Evolutionary conservation across 1,140 invertebrate species (phyloP).

Genomic region (Drosophila ogumai): DNA sequence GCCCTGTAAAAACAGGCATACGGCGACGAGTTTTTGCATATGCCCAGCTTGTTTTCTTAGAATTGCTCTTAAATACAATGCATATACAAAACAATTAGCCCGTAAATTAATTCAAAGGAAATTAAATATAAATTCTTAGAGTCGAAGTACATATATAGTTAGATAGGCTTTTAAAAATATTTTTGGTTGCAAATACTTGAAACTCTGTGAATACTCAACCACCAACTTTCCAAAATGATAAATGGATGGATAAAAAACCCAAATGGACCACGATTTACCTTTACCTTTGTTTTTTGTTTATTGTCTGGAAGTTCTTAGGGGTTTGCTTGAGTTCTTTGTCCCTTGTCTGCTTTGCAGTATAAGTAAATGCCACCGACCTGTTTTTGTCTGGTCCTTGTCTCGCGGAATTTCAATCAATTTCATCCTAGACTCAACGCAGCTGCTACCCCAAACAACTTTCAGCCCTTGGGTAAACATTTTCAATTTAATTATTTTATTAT

Average conservation of each 20-base stretch:
- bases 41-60: neutral
- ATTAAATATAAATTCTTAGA: too few species aligned
- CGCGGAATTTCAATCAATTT: slow-evolving; percentile 38
- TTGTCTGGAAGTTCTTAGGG: slow-evolving; percentile 7
- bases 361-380: slow-evolving; percentile 14
- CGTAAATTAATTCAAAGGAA: slow-evolving; percentile 1
- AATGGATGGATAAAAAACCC: neutral
- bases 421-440: slow-evolving; percentile 11
- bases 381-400: slow-evolving; percentile 27
- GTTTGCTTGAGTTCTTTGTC: slow-evolving; percentile 35
- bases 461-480: neutral
- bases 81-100: neutral
- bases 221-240: neutral
- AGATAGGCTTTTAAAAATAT: too few species aligned
- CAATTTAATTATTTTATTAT: neutral
- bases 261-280: slow-evolving; percentile 2
- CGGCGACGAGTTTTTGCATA: neutral
- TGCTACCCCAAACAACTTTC: neutral
- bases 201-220: neutral
- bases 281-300: slow-evolving; percentile 6
- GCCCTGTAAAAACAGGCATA: neutral
- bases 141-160: too few species aligned
- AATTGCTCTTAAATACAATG: neutral
- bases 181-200: neutral
- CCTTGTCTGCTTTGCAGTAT: slow-evolving; percentile 18